Conservation (phyloP, 2,888 invertebrate species). For the Lepidocyrtinus sp. region DNA sequence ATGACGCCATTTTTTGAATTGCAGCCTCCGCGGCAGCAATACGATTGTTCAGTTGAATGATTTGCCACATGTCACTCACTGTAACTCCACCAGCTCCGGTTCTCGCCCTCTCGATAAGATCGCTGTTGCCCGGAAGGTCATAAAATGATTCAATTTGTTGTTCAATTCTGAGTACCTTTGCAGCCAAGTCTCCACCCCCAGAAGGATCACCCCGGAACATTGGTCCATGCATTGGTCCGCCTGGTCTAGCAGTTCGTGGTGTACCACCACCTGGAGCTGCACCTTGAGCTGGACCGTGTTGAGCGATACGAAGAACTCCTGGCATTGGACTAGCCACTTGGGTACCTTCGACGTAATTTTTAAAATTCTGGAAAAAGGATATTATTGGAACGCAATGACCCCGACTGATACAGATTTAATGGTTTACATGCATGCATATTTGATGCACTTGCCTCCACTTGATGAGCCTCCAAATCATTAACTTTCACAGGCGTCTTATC, state of each 20-base stretch:
- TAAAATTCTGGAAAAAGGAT: slow-evolving; percentile 56
- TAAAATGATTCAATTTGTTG: slow-evolving; percentile 73
- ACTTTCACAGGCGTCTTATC: slow-evolving; percentile 78
- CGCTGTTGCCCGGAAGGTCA: slow-evolving; percentile 73
- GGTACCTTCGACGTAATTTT: slow-evolving; percentile 61
- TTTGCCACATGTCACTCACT: slow-evolving; percentile 79
- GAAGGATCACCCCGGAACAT: background rate
- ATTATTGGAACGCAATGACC: background rate
- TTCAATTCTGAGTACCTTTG: slow-evolving; percentile 72
- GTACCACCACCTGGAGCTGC: background rate
- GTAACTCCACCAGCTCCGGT: slow-evolving; percentile 25
- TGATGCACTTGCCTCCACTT: slow-evolving; percentile 63
- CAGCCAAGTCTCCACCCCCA: slow-evolving; percentile 29
- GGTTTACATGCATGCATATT: too few species aligned
- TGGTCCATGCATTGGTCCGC: slow-evolving; percentile 12
- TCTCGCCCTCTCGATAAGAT: slow-evolving; percentile 73
- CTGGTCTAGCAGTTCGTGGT: background rate
- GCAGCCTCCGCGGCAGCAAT: slow-evolving; percentile 79
- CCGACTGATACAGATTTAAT: background rate
- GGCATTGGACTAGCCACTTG: slow-evolving; percentile 57
- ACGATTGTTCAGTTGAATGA: slow-evolving; percentile 78
- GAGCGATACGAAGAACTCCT: slow-evolving; percentile 49
- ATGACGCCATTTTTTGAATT: slow-evolving; percentile 76
- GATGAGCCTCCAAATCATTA: slow-evolving; percentile 75
- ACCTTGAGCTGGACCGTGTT: slow-evolving; percentile 3